Base-by-base conservation (phyloP, 2,113 vertebrate species). In the Antennarius striatus region DNA sequence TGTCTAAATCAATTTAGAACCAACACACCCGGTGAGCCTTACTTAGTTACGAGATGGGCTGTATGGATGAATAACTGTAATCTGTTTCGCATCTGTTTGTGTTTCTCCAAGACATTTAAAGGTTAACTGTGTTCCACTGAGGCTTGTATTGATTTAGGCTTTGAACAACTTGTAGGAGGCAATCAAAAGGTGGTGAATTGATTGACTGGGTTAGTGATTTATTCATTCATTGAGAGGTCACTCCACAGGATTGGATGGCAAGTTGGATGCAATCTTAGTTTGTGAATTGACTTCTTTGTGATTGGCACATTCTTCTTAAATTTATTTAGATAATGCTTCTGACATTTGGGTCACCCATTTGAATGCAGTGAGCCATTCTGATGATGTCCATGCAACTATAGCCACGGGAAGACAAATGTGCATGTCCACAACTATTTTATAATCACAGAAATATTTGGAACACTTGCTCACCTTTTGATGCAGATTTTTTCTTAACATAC, bases 141-240 rank as follows among this genome's bases (percentile, higher is more conserved):
- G 50, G 50, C 43, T 42, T 56, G 16, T 57, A 76, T 78, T 59
- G 70, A 83, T 78, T 65, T 32, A 11, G 50, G 46, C 67, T 71
- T 71, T 32, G 49, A n/a, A 49, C 3, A 61, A 71, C 70, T 66
- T 71, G 52, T 64, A 57, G 68, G 56, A 79, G 10, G 63, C 82
- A 83, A 74, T 85, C 75, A 71, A 56, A 75, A 81, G 66, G 71
- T 69, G 65, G 17, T 78, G 76, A 75, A 76, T 40, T 66, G 51
- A 83, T 73, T 67, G 70, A 71, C 54, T 68, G 16, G 28, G 58
- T 68, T 45, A 71, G 48, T 71, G 72, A 83, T 79, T 83, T 68
- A 69, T 75, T 74, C 45, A 53, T 72, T 73, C 47, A 72, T 53
- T 36, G 53, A 79, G 53, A 65, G 61, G 53, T 66, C 75, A 69